A percentile compares a stretch with the other conserved stretches of the same genome.
phyloP scores from a whole-genome alignment of 2,113 vertebrate species.

The Pterophyllum scalare region DNA sequence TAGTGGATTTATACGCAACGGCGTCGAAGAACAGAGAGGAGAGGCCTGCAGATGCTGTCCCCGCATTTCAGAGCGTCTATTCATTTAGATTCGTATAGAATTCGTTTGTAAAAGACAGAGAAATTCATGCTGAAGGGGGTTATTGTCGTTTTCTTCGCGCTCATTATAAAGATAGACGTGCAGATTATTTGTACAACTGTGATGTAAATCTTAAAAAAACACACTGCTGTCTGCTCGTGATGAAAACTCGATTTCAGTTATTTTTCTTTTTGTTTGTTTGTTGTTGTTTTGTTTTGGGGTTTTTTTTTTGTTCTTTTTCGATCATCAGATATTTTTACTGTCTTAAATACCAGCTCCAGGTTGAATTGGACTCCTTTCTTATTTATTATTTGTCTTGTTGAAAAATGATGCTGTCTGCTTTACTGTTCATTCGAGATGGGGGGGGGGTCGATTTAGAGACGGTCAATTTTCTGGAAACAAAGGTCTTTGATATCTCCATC shows the following conservation, averaged over 20 bases:
- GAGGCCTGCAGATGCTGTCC: conserved; percentile 13
- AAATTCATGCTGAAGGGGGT: neutral
- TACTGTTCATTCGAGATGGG: conserved; percentile 37
- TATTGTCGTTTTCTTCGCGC: neutral
- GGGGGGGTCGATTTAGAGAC: conserved; percentile 50
- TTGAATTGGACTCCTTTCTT: conserved; percentile 27
- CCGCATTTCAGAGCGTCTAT: neutral
- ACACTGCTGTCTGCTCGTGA: neutral
- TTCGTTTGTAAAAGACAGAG: neutral
- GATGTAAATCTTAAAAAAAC: too few relatives aligned
- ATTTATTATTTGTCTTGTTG: conserved; percentile 52
- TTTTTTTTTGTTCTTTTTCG: neutral
- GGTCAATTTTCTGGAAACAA: conserved; percentile 70
- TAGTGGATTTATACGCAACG: conserved; percentile 99
- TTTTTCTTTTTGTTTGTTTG: too few relatives aligned
- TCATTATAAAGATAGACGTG: neutral
- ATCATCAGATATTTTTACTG: neutral
- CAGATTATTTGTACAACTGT: neutral
- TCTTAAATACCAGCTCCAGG: conserved; percentile 38
- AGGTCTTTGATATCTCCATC: conserved; percentile 63
- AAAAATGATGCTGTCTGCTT: conserved; percentile 60
- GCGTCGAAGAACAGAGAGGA: conserved; percentile 62
- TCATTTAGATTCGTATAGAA: neutral
- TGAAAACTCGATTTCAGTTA: neutral
- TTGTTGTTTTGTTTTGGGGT: neutral